Evolutionary conservation across 1,140 invertebrate genomes (phyloP).

Genomic region (fruit fly (Drosophila melanogaster)): DNA sequence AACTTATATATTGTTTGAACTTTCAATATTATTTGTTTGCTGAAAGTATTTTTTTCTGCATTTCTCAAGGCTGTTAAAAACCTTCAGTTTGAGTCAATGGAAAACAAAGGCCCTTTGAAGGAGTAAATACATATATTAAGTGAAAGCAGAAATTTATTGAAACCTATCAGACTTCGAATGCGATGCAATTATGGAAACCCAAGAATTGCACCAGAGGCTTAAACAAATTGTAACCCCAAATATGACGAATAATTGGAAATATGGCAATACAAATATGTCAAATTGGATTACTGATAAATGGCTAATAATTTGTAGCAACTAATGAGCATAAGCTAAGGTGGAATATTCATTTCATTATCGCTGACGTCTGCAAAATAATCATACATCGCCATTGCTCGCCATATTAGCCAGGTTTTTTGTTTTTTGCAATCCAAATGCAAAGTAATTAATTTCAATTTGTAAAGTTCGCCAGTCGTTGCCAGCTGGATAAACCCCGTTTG

Average conservation of each 20-base stretch:
- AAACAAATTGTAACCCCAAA: neutral
- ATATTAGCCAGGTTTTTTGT: neutral
- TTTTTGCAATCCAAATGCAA: slow-evolving; percentile 6
- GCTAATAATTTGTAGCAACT: neutral
- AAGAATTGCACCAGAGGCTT: neutral
- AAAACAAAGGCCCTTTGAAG: neutral
- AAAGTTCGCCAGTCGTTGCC: slow-evolving; percentile 71
- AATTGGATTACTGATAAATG: slow-evolving; percentile 1
- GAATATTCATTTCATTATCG: neutral
- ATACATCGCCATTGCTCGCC: slow-evolving; percentile 8
- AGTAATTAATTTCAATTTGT: slow-evolving; percentile 82
- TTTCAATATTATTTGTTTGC: too few relatives aligned
- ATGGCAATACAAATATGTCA: neutral
- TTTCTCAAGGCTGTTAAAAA: neutral
- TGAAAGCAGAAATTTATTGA: slow-evolving; percentile 1
- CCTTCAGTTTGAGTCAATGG: neutral
- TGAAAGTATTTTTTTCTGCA: neutral
- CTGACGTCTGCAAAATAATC: neutral
- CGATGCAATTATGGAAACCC: neutral
- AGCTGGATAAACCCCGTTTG: neutral
- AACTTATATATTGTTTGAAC: too few relatives aligned
- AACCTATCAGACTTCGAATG: slow-evolving; percentile 2
- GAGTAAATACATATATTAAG: neutral
- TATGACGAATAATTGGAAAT: neutral
- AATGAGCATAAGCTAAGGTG: neutral